Percentiles rank a stretch among this genome's conserved stretches.
phyloP scores from a whole-genome alignment of 2,888 invertebrate species.

The Lithophane socia region DNA sequence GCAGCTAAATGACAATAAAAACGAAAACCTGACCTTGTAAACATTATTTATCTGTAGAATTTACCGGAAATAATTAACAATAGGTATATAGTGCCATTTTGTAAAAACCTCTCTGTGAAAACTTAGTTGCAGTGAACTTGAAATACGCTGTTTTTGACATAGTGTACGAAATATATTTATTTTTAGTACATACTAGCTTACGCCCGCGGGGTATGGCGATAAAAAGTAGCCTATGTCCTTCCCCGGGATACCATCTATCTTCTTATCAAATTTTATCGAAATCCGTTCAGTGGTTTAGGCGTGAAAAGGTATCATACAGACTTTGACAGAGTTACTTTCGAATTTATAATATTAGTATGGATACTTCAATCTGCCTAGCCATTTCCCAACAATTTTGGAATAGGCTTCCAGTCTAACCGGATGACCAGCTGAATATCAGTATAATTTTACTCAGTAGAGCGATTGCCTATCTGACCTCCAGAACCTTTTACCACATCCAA shows the following conservation, averaged over 20 bases:
- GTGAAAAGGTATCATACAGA: too few relatives aligned
- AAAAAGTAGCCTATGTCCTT: too few relatives aligned
- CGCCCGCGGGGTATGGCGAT: too few relatives aligned
- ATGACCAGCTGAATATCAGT: background rate
- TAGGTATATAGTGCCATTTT: background rate
- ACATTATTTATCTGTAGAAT: background rate
- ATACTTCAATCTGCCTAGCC: background rate
- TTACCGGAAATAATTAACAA: constrained; percentile 1
- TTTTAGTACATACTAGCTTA: too few relatives aligned
- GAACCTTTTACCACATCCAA: background rate
- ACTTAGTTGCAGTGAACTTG: background rate
- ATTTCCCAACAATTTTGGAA: background rate
- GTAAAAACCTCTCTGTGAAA: background rate
- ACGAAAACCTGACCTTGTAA: background rate
- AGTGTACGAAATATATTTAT: too few relatives aligned
- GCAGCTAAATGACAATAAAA: constrained; percentile 5
- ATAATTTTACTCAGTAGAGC: background rate
- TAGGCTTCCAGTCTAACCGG: background rate
- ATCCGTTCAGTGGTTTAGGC: too few relatives aligned
- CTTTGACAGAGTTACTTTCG: too few relatives aligned
- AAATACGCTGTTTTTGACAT: too few relatives aligned
- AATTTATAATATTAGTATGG: too few relatives aligned
- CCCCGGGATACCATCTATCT: too few relatives aligned
- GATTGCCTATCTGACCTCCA: background rate
- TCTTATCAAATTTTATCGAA: too few relatives aligned